phyloP scores from a whole-genome alignment of 2,888 invertebrate genomes.

The Leucoma salicis region DNA sequence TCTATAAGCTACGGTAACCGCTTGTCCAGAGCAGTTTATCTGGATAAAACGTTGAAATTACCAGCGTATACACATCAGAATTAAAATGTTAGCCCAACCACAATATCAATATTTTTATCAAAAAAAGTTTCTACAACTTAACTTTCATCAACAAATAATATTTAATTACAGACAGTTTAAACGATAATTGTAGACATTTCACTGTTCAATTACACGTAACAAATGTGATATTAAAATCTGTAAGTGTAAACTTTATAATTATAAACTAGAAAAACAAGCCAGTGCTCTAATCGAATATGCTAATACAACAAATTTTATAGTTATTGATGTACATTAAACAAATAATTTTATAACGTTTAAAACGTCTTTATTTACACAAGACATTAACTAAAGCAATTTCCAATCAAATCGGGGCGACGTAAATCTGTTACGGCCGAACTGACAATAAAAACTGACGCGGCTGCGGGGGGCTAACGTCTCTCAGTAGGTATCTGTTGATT shows the following conservation, averaged over 20 bases:
- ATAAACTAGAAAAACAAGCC: background rate
- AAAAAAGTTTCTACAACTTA: too few species aligned
- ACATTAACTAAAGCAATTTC: conserved; percentile 40
- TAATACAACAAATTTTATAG: conserved; percentile 27
- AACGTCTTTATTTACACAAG: conserved; percentile 38
- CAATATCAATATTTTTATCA: too few species aligned
- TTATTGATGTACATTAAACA: conserved; percentile 30
- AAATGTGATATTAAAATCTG: background rate
- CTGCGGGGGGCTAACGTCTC: conserved; percentile 47
- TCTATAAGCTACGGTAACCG: too few species aligned
- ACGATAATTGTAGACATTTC: background rate
- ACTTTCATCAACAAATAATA: background rate
- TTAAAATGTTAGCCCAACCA: too few species aligned
- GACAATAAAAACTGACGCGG: conserved; percentile 39
- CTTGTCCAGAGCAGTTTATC: too few species aligned
- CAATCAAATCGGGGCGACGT: conserved; percentile 36
- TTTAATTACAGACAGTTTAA: background rate
- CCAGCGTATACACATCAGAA: too few species aligned
- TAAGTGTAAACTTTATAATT: background rate
- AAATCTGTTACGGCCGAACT: conserved; percentile 34
- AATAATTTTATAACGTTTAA: conserved; percentile 36
- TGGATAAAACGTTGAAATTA: too few species aligned
- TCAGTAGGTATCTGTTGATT: conserved; percentile 41
- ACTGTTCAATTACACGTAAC: background rate
- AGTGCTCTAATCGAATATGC: conserved; percentile 18